Conservation (phyloP, 1,140 invertebrate species). For the Drosophila jambulina region DNA sequence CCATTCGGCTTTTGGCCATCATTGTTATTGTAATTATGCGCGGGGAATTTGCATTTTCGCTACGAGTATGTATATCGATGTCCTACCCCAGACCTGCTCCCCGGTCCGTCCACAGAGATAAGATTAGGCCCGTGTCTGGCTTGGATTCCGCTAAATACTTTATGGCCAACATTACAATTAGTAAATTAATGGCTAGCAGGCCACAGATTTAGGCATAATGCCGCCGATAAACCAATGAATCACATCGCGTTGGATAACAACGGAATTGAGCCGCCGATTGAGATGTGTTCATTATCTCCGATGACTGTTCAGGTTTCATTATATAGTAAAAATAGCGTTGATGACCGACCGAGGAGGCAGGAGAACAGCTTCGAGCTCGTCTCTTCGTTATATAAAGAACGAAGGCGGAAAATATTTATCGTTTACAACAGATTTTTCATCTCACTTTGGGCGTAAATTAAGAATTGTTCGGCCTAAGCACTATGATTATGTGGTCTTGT, state of each 20-base stretch:
- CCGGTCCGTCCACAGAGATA: conserved; percentile 46
- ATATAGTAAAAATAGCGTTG: conserved; percentile 40
- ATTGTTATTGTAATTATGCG: conserved; percentile 74
- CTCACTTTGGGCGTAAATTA: conserved; percentile 24
- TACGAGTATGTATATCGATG: conserved; percentile 32
- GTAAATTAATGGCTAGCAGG: conserved; percentile 51
- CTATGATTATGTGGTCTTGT: conserved; percentile 38
- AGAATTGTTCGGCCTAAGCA: conserved; percentile 27
- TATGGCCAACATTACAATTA: conserved; percentile 64
- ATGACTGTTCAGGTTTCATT: conserved; percentile 71
- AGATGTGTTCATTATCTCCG: conserved; percentile 69
- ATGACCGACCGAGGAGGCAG: conserved; percentile 18
- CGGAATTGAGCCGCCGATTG: conserved; percentile 25
- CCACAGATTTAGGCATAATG: conserved; percentile 57
- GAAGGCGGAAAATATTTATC: conserved; percentile 50
- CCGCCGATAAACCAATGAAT: conserved; percentile 57
- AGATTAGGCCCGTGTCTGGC: conserved; percentile 34
- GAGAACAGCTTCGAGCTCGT: conserved; percentile 11
- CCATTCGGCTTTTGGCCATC: conserved; percentile 50
- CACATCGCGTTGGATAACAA: conserved; percentile 49
- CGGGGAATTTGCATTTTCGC: conserved; percentile 70
- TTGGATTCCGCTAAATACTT: conserved; percentile 46
- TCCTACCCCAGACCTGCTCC: conserved; percentile 51
- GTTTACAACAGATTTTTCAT: conserved; percentile 36
- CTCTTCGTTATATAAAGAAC: conserved; percentile 32